These are phyloP conservation scores for Nyleta sp. DNA, from an alignment of 2,888 invertebrate species.

Conservation along the genomic window DNA sequence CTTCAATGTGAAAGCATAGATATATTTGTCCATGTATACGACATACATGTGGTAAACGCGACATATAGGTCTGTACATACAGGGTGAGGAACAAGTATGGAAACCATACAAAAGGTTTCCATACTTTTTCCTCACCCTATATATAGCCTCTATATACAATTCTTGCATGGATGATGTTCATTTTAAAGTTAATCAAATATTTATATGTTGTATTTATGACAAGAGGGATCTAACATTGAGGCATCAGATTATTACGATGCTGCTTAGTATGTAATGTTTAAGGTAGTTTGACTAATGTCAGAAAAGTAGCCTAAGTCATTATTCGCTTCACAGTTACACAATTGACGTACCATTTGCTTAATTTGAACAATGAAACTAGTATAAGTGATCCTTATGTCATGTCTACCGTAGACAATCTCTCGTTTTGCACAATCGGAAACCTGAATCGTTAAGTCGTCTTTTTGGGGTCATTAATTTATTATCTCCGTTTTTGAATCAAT, in stretches of 20 bases:
- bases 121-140: no score
- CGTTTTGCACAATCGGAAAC: slow-evolving; percentile 28
- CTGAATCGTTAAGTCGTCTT: background rate
- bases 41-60: no score
- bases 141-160: no score
- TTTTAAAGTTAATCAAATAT: slow-evolving; percentile 15
- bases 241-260: slow-evolving; percentile 12
- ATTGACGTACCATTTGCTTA: slow-evolving; percentile 26
- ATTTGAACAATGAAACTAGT: slow-evolving; percentile 13
- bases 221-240: background rate
- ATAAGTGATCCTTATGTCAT: background rate
- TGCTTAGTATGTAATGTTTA: slow-evolving; percentile 17
- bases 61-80: no score
- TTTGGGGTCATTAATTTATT: background rate
- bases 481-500: background rate
- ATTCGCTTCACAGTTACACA: slow-evolving; percentile 30
- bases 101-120: no score
- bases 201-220: slow-evolving; percentile 36
- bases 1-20: no score
- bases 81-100: no score
- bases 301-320: slow-evolving; percentile 17
- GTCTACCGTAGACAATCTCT: slow-evolving; percentile 2
- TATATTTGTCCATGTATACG: no score
- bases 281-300: slow-evolving; percentile 10
- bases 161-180: slow-evolving; percentile 2